These are phyloP conservation scores for Phataginus tetradactyla DNA, from an alignment of 2,797 vertebrate genomes.

Conservation along the genomic window DNA sequence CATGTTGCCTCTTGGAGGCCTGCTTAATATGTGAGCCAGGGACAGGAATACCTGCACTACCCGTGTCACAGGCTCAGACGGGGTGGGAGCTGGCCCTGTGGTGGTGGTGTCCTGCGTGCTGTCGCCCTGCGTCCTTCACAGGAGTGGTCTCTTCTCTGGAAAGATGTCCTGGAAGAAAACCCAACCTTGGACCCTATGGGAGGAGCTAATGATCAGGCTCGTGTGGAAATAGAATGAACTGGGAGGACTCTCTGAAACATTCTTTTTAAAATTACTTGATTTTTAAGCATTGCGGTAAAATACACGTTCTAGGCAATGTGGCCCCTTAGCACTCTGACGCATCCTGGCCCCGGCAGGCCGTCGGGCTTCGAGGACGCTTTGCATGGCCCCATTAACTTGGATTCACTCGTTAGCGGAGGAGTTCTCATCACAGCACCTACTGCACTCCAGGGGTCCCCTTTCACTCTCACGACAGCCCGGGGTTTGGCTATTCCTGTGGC, in stretches of 20 bases:
- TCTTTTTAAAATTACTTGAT: no score
- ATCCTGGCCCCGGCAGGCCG: not conserved
- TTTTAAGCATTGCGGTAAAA: not conserved
- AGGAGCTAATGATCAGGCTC: not conserved
- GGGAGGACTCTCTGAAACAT: not conserved
- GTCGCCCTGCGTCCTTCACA: accelerated
- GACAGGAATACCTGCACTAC: accelerated
- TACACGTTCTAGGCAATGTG: accelerated
- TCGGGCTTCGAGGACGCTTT: accelerated
- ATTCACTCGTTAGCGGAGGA: not conserved
- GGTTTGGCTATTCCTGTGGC: accelerated
- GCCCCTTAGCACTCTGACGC: accelerated
- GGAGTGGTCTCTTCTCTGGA: not conserved
- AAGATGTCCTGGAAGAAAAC: not conserved
- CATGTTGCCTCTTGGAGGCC: no score
- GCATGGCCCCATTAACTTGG: accelerated
- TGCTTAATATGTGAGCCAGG: no score
- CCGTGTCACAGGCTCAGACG: accelerated
- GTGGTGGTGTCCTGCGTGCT: accelerated
- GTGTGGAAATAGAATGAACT: not conserved
- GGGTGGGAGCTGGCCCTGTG: accelerated
- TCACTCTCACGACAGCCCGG: accelerated
- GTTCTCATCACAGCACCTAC: accelerated
- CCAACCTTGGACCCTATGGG: not conserved
- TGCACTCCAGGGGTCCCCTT: accelerated